Evolutionary conservation across 2,113 vertebrate genomes (phyloP).

Genomic region (Propithecus coquereli): DNA sequence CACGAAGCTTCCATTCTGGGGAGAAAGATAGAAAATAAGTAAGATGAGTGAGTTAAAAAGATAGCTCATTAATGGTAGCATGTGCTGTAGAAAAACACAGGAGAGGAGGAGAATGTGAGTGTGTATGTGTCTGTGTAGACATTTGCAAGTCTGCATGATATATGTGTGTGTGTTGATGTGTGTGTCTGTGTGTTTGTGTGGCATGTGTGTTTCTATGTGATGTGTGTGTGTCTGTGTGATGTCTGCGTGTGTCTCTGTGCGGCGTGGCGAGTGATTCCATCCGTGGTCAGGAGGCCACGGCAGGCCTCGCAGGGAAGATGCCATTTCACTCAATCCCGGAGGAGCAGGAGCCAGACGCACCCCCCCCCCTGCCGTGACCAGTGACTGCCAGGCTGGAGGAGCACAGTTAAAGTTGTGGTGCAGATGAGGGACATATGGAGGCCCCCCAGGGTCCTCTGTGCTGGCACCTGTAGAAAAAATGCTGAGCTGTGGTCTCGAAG

Average conservation of each 20-base stretch:
- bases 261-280: not conserved
- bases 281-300: not conserved
- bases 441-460: not conserved
- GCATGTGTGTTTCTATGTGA: not conserved
- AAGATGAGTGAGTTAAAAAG: not conserved
- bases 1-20: not conserved
- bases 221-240: not conserved
- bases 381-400: not conserved
- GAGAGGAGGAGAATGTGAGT: not conserved
- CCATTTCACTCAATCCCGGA: not conserved
- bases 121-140: not conserved
- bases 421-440: not conserved
- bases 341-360: not conserved
- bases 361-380: no score
- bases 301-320: not conserved
- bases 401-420: not conserved
- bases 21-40: not conserved
- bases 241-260: not conserved
- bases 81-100: not conserved
- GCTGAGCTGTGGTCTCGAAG: not conserved
- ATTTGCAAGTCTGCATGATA: no score
- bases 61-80: not conserved
- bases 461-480: not conserved
- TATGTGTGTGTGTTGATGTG: not conserved
- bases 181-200: not conserved